phyloP scores from a whole-genome alignment of 2,113 vertebrate species.

The Cervus canadensis region DNA sequence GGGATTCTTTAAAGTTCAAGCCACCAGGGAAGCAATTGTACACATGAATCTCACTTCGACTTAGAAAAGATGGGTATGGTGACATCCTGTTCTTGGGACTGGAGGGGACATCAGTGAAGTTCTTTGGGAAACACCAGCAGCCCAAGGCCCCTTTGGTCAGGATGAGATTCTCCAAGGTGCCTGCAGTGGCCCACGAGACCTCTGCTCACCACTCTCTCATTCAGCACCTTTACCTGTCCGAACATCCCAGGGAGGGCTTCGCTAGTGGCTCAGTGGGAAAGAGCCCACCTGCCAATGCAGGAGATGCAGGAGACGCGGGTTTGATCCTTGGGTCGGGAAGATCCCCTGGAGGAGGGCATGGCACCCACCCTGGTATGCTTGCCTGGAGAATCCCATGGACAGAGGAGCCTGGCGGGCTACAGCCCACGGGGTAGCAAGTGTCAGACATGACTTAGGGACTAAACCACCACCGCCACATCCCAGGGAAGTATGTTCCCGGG shows the following conservation, averaged over 20 bases:
- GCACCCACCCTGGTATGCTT: neutral
- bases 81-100: fast-evolving
- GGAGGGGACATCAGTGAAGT: neutral
- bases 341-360: neutral
- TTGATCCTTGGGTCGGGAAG: neutral
- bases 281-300: neutral
- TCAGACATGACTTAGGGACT: neutral
- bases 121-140: neutral
- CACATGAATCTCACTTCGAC: neutral
- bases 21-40: neutral
- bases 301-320: fast-evolving
- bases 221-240: fast-evolving
- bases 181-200: fast-evolving
- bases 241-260: neutral
- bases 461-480: neutral
- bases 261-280: neutral
- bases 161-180: neutral
- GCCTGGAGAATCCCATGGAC: neutral
- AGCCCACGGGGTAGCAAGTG: neutral
- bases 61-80: neutral
- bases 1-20: neutral
- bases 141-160: neutral
- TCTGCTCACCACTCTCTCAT: neutral
- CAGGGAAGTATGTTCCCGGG: neutral
- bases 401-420: neutral